Base-by-base conservation (phyloP, 2,888 invertebrate species). In the Melanotus villosus region DNA sequence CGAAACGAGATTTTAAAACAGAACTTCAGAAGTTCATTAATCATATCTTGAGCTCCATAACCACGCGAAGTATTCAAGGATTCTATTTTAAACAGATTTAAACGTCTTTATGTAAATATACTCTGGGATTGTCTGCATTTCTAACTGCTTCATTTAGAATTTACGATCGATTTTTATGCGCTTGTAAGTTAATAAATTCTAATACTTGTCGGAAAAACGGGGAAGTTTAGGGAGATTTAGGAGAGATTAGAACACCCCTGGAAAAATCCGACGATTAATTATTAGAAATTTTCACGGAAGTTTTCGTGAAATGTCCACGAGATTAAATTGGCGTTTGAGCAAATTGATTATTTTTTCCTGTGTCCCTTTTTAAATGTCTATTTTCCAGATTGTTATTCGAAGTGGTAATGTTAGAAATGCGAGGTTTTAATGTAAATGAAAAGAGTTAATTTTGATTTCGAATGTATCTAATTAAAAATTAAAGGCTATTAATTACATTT, bases 1-100 rank as follows among this genome's bases (percentile, higher is more conserved):
- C 43, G n/a, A 43, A 43, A 43, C 43, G 43, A 18, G 43, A 19
- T 19, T 18, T 43, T n/a, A 43, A 43, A 41, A 19, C 18, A 16
- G 47, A 47, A 23, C 23, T 47, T 19, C 45, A 21, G 5, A 45
- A 45, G 19, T 45, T 45, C 45, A 45, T 45, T 47, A 47, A 47
- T 47, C 43, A 43, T 16, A 43, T 10, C 43, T 43, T 1, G 10
- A 43, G 19, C 43, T n/a, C n/a, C n/a, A n/a, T n/a, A n/a, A n/a
- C n/a, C n/a, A 43, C 43, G 43, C 43, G 10, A 43, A 12, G 9
- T n/a, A 14, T 41, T 41, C 16, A n/a, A n/a, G 3, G 41, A 41
- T 43, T 19, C 43, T 10, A 10, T 19, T 43, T 19, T n/a, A n/a
- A n/a, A n/a, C n/a, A n/a, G n/a, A n/a, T n/a, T n/a, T n/a, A 43